These are phyloP conservation scores for Acronicta alni DNA, from an alignment of 2,888 invertebrate species.

Conservation along the genomic window DNA sequence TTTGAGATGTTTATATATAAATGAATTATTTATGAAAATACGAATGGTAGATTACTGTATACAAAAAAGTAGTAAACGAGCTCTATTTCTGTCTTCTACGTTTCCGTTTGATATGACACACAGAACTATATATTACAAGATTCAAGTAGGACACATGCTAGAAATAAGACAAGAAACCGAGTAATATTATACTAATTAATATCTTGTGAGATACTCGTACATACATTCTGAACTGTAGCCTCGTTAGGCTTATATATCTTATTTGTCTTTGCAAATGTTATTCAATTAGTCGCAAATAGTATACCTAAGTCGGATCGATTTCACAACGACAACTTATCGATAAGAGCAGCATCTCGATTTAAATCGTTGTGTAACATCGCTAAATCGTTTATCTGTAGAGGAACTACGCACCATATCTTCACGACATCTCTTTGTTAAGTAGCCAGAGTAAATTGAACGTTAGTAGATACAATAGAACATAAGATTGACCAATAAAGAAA, in stretches of 20 bases:
- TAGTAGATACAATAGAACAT: slow-evolving; percentile 7
- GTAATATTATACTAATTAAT: not conserved
- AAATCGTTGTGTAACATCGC: slow-evolving; percentile 35
- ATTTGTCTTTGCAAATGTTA: slow-evolving; percentile 17
- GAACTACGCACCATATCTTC: slow-evolving; percentile 38
- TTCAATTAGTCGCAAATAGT: slow-evolving; percentile 36
- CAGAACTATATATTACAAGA: too few relatives aligned
- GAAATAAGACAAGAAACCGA: too few relatives aligned
- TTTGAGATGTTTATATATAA: too few relatives aligned
- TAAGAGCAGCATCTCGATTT: slow-evolving; percentile 43
- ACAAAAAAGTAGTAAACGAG: too few relatives aligned
- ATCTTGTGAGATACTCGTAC: not conserved
- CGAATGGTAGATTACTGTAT: too few relatives aligned
- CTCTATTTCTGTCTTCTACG: too few relatives aligned
- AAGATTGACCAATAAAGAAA: slow-evolving; percentile 16
- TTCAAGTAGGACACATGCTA: too few relatives aligned
- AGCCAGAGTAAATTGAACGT: slow-evolving; percentile 12
- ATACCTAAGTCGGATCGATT: slow-evolving; percentile 35
- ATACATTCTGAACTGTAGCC: not conserved
- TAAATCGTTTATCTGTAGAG: slow-evolving; percentile 33
- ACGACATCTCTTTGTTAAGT: slow-evolving; percentile 30
- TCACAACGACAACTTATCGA: slow-evolving; percentile 33
- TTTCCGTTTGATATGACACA: too few relatives aligned
- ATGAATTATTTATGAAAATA: too few relatives aligned
- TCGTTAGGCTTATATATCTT: slow-evolving; percentile 5